These are phyloP conservation scores for Macaca fascicularis DNA, from an alignment of 2,113 vertebrate species.

Conservation along the genomic window T2T-MFA8v1.1 NC_088386.1:56642501-56643000, in stretches of 20 bases:
- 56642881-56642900: not conserved
- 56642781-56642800: not conserved
- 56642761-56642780: not conserved
- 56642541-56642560: not conserved
- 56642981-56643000: constrained; percentile 21
- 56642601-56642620: not conserved
- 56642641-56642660: not conserved
- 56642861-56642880: not conserved
- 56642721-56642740: not conserved
- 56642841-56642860: not conserved
- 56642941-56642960: not conserved
- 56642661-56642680: not conserved
- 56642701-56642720: not conserved
- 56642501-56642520: not conserved
- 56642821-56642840: not conserved
- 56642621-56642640: not conserved
- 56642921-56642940: not conserved
- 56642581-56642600: not conserved
- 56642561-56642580: not conserved
- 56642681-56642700: not conserved
- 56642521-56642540: not conserved
- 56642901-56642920: constrained; percentile 12
- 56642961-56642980: not conserved
- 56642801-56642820: not conserved
- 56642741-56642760: not conserved